Conservation (phyloP, 2,888 invertebrate species). For the Rhyacophila evoluta region DNA sequence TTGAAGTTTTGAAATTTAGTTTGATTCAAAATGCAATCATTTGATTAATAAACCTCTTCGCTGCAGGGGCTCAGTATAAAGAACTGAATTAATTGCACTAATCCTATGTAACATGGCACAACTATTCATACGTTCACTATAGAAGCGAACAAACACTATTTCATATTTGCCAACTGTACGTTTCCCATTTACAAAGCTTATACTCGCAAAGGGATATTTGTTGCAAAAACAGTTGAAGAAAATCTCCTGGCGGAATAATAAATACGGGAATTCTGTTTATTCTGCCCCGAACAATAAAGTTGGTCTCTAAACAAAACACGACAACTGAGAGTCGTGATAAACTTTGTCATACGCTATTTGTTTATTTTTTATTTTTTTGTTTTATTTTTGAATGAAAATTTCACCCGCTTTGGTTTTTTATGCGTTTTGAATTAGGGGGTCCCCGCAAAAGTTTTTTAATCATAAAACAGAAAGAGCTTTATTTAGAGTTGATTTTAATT, state of each 20-base stretch:
- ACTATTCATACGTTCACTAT: neutral
- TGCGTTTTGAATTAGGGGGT: conserved; percentile 1
- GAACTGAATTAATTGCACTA: neutral
- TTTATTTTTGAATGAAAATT: neutral
- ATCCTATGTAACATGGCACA: neutral
- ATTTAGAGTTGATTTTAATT: neutral
- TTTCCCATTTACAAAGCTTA: conserved; percentile 3
- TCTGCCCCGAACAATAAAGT: conserved; percentile 12
- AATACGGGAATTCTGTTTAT: conserved; percentile 37
- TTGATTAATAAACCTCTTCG: neutral
- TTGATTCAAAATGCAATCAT: neutral
- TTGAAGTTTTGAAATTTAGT: neutral
- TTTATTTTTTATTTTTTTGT: neutral
- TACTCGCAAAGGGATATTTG: conserved; percentile 20
- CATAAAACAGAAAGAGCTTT: neutral
- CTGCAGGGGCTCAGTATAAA: neutral
- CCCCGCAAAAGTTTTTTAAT: neutral
- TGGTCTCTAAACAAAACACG: conserved; percentile 30
- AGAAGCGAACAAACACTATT: conserved; percentile 5
- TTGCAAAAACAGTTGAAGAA: conserved; percentile 38
- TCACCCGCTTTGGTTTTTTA: neutral
- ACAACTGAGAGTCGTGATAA: conserved; percentile 2
- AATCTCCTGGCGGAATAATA: conserved; percentile 47
- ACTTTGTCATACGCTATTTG: conserved; percentile 28
- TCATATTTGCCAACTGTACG: conserved; percentile 19